Base-by-base conservation (phyloP, 2,797 vertebrate genomes). In the Gambusia yucatana region DNA sequence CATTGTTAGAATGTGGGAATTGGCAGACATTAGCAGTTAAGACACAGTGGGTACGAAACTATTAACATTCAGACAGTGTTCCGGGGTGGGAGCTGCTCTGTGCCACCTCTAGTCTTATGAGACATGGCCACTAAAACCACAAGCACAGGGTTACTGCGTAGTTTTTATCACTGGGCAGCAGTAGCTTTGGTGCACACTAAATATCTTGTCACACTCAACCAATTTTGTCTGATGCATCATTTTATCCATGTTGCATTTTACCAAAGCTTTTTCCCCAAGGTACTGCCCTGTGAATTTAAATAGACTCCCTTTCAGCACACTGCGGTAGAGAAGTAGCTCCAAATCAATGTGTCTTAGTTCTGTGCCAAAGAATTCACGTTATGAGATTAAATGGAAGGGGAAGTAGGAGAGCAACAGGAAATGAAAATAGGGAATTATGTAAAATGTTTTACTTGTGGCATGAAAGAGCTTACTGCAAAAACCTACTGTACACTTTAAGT, bases 31-130 rank as follows among this genome's bases (percentile, higher is more conserved):
- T 61, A 59, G 81, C 84, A 82, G 74, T 82, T 82, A 77, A 89
- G 80, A 82, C 85, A 78, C 88, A 85, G 89, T 84, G 88, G 88
- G 88, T 87, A 81, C 81, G 84, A 73, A 90, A 89, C 89, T 91
- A 91, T 95, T 94, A 93, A 93, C 84, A 94, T 95, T 92, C 93
- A 87, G 81, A 76, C 83, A 79, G 94, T 76, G 91, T 87, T 81
- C 81, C 91, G 86, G 65, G 89, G 89, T 91, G 92, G 89, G 89
- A 86, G 87, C 88, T 82, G 87, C 85, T 83, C 78, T 77, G 81
- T 86, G 86, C 87, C 88, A 92, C 87, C 87, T 94, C 91, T 87
- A 90, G 90, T 82, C 89, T 92, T 86, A 48, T 77, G 78, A 88
- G 84, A 57, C 84, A 78, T 2, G 52, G 73, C 41, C 81, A 80